phyloP scores from a whole-genome alignment of 2,888 invertebrate genomes.

The Liodrosophila aerea region DNA sequence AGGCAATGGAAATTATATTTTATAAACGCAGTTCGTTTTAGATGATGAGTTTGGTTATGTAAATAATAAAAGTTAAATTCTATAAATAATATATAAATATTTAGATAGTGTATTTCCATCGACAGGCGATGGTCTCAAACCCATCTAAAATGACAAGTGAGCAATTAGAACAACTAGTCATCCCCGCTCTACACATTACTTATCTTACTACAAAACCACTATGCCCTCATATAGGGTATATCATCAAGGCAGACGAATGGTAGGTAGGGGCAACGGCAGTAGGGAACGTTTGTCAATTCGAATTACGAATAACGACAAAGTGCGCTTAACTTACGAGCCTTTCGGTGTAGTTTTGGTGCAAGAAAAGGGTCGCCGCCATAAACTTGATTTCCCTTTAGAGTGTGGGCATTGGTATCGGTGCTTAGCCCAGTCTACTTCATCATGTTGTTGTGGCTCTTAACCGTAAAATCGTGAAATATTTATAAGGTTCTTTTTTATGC shows the following conservation, averaged over 20 bases:
- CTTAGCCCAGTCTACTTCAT: conserved; percentile 19
- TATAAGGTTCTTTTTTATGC: conserved; percentile 62
- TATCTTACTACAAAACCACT: too few relatives aligned
- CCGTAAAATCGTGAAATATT: conserved; percentile 71
- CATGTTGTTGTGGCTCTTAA: conserved; percentile 59
- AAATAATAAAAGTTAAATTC: too few relatives aligned
- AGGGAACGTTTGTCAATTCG: conserved; percentile 78
- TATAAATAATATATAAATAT: too few relatives aligned
- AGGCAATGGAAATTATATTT: too few relatives aligned
- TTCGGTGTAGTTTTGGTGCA: conserved; percentile 23
- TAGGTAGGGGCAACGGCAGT: background rate
- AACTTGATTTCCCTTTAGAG: conserved; percentile 55
- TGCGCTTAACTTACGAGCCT: conserved; percentile 74
- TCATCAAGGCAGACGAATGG: background rate
- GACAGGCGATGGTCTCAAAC: too few relatives aligned
- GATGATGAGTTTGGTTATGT: too few relatives aligned
- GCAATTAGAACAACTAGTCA: too few relatives aligned
- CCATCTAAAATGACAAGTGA: too few relatives aligned
- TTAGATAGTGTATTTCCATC: too few relatives aligned
- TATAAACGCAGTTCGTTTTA: too few relatives aligned
- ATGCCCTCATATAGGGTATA: too few relatives aligned
- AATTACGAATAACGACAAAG: conserved; percentile 79
- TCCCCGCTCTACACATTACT: too few relatives aligned
- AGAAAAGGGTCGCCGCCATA: conserved; percentile 61
- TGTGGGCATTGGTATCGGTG: conserved; percentile 6